A percentile compares a stretch with the other conserved stretches of the same genome.
Conservation (phyloP, 2,113 vertebrate genomes). For the Morone chrysops region DNA sequence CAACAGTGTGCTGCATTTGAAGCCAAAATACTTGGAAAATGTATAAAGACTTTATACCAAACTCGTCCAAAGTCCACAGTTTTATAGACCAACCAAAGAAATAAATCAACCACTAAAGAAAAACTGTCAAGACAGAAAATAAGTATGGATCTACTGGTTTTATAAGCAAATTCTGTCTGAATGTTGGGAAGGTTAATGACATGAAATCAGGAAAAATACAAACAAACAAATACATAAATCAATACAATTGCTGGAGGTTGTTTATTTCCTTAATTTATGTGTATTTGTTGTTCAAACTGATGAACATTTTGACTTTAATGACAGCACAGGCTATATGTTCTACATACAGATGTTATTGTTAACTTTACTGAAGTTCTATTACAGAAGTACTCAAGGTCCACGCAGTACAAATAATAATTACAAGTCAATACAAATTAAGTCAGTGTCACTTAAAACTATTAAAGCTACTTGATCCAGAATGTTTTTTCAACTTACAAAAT, state of each 20-base stretch:
- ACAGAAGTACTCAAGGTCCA: no score
- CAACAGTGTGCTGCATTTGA: neutral
- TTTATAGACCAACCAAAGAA: neutral
- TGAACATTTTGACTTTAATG: neutral
- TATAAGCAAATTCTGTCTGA: neutral
- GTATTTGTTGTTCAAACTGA: neutral
- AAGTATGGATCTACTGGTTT: neutral
- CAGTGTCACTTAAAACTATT: no score
- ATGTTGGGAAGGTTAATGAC: neutral
- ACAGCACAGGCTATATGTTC: no score
- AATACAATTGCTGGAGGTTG: neutral
- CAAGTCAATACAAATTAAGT: no score
- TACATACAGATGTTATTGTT: no score
- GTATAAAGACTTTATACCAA: neutral
- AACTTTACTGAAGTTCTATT: no score
- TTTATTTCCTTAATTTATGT: no score
- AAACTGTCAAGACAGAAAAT: neutral
- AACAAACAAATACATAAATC: constrained; percentile 4
- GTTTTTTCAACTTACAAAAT: no score
- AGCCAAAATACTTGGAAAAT: neutral
- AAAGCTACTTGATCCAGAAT: no score
- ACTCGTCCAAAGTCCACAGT: neutral
- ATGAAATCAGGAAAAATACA: neutral
- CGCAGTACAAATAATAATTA: no score
- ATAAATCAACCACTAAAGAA: neutral